Base-by-base conservation (phyloP, 2,888 invertebrate species). In the Lomographa bimaculata region DNA sequence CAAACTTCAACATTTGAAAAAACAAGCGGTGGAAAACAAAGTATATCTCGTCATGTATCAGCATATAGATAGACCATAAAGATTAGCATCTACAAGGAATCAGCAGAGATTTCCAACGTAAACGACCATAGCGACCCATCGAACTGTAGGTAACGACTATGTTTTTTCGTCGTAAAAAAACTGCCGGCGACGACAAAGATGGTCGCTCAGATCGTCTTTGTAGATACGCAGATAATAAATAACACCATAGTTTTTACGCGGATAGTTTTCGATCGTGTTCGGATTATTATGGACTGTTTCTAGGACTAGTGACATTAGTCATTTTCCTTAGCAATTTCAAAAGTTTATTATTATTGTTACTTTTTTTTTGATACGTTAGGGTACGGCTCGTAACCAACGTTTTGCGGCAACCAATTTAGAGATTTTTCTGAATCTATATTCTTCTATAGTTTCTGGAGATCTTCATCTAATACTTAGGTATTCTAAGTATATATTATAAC, bases 141-240 rank as follows among this genome's bases (percentile, higher is more conserved):
- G 65, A 66, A 50, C 59, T 60, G 60, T 62, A 60, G 62, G 50
- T 78, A 75, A 77, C 68, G 74, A 77, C 69, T 63, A 8, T 67
- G 70, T 80, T 83, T 82, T 81, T 79, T 69, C 54, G 64, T 63
- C 29, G 52, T 51, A 65, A 76, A 79, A 79, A 80, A 79, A 74
- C 60, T 56, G 76, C 45, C 79, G 81, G 83, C 73, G 54, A 56
- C 73, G 78, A 82, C 82, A 84, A 83, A 79, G 81, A 71, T 64
- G 64, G 65, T 67, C 67, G 60, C 65, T 62, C 60, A 73, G 78
- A 78, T 78, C 60, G 55, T 62, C 56, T 57, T 68, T 61, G 46
- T 50, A 71, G 82, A 83, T 83, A 83, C 76, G 73, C 57, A 44
- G 63, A 63, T 70, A 67, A 82, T 89, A 86, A 87, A 86, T 85